Conservation (phyloP, 2,113 vertebrate species). For the Xenopus laevis region DNA sequence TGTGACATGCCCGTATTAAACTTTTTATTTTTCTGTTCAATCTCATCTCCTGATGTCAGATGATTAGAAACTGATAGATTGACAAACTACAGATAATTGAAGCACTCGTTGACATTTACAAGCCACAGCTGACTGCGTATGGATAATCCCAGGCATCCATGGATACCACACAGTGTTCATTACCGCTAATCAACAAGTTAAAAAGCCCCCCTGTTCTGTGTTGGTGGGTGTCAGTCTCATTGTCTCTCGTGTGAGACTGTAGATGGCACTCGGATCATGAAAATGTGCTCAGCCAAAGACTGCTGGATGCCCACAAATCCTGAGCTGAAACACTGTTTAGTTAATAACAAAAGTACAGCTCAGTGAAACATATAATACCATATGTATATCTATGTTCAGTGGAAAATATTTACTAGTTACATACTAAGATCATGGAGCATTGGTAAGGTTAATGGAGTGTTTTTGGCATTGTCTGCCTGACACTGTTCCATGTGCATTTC, state of each 20-base stretch:
- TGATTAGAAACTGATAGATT: not conserved
- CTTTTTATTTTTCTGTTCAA: not conserved
- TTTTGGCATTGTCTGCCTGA: no score
- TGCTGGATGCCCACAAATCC: no score
- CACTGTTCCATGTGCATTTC: no score
- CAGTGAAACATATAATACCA: no score
- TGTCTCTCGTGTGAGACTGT: not conserved
- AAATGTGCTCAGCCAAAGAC: not conserved
- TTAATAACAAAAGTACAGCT: no score
- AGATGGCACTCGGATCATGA: not conserved
- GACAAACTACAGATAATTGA: not conserved
- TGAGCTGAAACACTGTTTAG: no score
- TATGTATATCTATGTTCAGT: no score
- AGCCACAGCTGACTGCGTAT: not conserved
- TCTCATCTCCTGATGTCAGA: not conserved
- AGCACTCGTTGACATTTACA: not conserved
- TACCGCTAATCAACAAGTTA: not conserved
- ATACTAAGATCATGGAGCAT: no score
- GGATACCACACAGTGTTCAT: not conserved
- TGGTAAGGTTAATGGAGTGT: no score
- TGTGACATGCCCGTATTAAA: not conserved
- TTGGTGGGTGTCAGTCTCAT: not conserved
- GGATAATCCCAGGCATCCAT: not conserved
- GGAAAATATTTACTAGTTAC: no score
- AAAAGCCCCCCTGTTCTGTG: not conserved